Evolutionary conservation across 2,888 invertebrate genomes (phyloP).

Genomic region (Calameuta filiformis): DNA sequence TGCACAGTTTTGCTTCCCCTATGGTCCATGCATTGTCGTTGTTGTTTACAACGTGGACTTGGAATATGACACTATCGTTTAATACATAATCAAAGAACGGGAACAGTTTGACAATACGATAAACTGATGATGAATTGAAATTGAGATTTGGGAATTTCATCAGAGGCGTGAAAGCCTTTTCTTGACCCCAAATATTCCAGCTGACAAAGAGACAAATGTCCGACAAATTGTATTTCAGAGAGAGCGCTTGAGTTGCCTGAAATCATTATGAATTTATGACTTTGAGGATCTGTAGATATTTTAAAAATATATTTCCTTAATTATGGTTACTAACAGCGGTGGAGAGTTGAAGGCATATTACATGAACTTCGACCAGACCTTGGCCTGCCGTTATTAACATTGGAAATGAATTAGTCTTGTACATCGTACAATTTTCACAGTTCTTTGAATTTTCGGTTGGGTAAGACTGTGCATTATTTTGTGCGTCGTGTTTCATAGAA

Average conservation of each 20-base stretch:
- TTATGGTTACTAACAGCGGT: constrained; percentile 39
- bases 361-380: constrained; percentile 51
- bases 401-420: constrained; percentile 29
- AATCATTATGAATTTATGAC: neutral
- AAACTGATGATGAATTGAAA: constrained; percentile 51
- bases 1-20: constrained; percentile 44
- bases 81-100: constrained; percentile 45
- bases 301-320: neutral
- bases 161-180: constrained; percentile 37
- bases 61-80: constrained; percentile 38
- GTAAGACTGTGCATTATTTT: neutral
- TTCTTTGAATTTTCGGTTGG: constrained; percentile 6
- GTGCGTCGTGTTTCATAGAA: neutral
- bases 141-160: constrained; percentile 46
- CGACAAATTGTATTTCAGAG: constrained; percentile 21
- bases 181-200: constrained; percentile 49
- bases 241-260: constrained; percentile 35
- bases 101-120: constrained; percentile 43
- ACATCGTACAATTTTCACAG: constrained; percentile 16
- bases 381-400: constrained; percentile 42
- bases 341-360: constrained; percentile 44
- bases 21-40: constrained; percentile 29
- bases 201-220: constrained; percentile 42
- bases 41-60: constrained; percentile 38
- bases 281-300: neutral